Evolutionary conservation across 2,888 invertebrate genomes (phyloP).

Genomic region (Ennomos erosarius): DNA sequence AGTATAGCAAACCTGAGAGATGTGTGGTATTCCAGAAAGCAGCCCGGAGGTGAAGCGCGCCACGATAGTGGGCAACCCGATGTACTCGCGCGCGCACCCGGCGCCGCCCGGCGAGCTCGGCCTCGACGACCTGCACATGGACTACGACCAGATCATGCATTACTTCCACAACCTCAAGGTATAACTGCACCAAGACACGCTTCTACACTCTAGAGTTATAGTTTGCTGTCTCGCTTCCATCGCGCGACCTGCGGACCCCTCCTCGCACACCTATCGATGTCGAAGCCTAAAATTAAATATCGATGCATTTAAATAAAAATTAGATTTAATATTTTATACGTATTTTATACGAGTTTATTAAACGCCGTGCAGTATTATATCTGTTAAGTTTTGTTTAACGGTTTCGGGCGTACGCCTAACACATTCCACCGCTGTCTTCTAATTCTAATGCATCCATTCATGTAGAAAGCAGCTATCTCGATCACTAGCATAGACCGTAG

Average conservation of each 20-base stretch:
- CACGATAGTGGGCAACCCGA: constrained; percentile 95
- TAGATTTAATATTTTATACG: constrained; percentile 78
- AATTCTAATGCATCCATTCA: constrained; percentile 54
- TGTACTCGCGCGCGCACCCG: constrained; percentile 88
- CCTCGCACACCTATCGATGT: constrained; percentile 62
- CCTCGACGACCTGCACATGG: constrained; percentile 95
- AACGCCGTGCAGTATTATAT: constrained; percentile 77
- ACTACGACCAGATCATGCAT: constrained; percentile 99
- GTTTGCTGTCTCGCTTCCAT: constrained; percentile 76
- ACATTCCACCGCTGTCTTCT: constrained; percentile 60
- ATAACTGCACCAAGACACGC: constrained; percentile 70
- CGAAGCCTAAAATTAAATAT: constrained; percentile 81
- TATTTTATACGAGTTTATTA: constrained; percentile 74
- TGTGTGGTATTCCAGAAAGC: constrained; percentile 53
- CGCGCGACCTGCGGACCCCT: constrained; percentile 54
- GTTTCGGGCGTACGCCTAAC: constrained; percentile 54
- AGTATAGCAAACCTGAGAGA: no score
- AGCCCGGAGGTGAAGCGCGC: constrained; percentile 91
- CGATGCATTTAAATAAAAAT: constrained; percentile 73
- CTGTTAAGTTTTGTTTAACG: constrained; percentile 59
- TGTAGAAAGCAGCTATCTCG: constrained; percentile 62
- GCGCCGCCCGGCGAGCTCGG: constrained; percentile 83
- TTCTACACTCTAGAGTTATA: constrained; percentile 69
- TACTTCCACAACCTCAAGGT: constrained; percentile 99
- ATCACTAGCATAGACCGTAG: constrained; percentile 71